Evolutionary conservation across 2,888 invertebrate genomes (phyloP), one percentile per base, ranked within the genome.

Genomic region (Furcula furcula): DNA sequence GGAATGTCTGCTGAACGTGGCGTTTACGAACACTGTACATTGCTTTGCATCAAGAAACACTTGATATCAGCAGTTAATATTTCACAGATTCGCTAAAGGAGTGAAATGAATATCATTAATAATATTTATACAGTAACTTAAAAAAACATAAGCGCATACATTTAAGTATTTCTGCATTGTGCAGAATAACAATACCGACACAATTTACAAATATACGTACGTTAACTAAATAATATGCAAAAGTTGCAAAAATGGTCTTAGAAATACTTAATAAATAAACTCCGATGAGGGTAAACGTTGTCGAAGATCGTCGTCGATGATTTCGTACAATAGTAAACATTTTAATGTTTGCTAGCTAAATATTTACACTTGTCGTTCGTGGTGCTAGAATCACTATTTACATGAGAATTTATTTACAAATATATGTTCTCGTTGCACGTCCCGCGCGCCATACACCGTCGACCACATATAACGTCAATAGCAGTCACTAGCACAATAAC

Each of bases 101-200:
- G 57, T 68, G 65, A 62, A 48, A 56, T 55, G 55, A 40, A 48
- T 59, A 56, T 55, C 60, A 69, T 65, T 65, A 71, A 73, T 70
- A 57, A 64, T 66, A 65, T 75, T 72, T 77, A 71, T 78, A 85
- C 77, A 86, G 76, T 76, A 68, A 79, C 70, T 71, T 77, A 79
- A 70, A 76, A 67, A 72, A 79, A 80, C 72, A 85, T 87, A 88
- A 88, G 88, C 88, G 88, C 88, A 88, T 86, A 87, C 82, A 84
- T 75, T 80, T 80, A 86, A 85, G 77, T 87, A 88, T 86, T 88
- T 88, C 88, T 75, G 87, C 88, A 87, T 87, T 88, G 77, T 88
- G 87, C 88, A 88, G 88, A 88, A 88, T 88, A 88, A 88, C 88
- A 87, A 84, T 87, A 86, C 83, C 78, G 86, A 86, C 85, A 83